Base-by-base conservation (phyloP, 2,797 vertebrate genomes). In the Acanthis flammea region DNA sequence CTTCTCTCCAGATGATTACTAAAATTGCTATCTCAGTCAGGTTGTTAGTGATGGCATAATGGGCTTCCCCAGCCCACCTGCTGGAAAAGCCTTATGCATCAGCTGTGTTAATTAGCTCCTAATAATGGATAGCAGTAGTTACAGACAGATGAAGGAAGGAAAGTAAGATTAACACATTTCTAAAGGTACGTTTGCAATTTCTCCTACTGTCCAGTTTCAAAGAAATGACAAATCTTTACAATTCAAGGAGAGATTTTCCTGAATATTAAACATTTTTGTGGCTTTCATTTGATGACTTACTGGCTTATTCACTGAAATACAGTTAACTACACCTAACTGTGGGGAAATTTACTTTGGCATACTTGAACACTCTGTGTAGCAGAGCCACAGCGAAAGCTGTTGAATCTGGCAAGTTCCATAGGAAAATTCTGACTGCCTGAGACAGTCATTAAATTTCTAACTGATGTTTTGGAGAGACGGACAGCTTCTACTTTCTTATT, bases 351-450 rank as follows among this genome's bases (percentile, higher is more conserved):
- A 66, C 55, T 96, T 97, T 98, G 96, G 94, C 95, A 24, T 42
- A 51, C 92, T 96, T 78, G 93, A 90, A 63, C 60, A 27, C 51
- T 97, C 92, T 88, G 25, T 14, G 67, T 60, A 95, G 87, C 63
- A 63, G 77, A 93, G 90, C 73, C 74, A 58, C 70, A 95, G 94
- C 94, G 96, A 96, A 96, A 96, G 74, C 86, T 96, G 92, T 94
- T 98, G 96, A 96, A 96, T 80, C 94, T 98, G 98, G 97, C 96
- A 95, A 66, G 78, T 90, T 91, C 70, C 85, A 73, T 95, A 97
- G 97, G 97, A 98, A 98, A 95, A 96, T 96, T 94, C 97, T 98
- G 94, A 96, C 96, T 98, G 97, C 97, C 90, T 88, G 89, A 95
- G 95, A 87, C 70, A 95, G 76, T 94, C 94, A 92, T 98, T 98